Evolutionary conservation across 2,888 invertebrate genomes (phyloP), one percentile per base, ranked within the genome.

Genomic region (Brenthis ino): DNA sequence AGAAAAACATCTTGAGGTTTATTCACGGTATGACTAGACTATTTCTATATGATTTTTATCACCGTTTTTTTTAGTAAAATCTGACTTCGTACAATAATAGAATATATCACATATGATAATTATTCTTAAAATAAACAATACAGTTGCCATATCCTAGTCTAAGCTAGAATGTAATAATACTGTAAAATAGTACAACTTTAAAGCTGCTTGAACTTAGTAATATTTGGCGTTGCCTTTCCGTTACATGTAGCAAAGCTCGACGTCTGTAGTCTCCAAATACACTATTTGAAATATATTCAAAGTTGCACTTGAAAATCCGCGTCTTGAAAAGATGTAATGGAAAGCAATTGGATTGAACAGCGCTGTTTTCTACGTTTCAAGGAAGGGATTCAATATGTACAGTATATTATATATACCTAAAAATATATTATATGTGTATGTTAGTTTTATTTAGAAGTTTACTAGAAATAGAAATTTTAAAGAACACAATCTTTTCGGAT

Each of bases 261-360:
- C 66, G 57, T 66, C 50, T 54, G 48, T 48, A 63, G 57, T 65
- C 61, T 58, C 37, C 69, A 58, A 50, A 64, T 57, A 37, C 57
- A 66, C 48, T 64, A 50, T 57, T 24, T 20, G 54, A 63, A 69
- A 69, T 69, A 63, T 53, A 69, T 67, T 70, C 58, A 48, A 24
- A 24, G 50, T 28, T 43, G 56, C 58, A 66, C 69, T 57, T 43
- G 58, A 61, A 69, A 58, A 61, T 66, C 60, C 54, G 4, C 33
- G 55, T 20, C 67, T 61, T 61, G 55, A 61, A 67, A 56, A 60
- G 53, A n/a, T 67, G 65, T 65, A 64, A 69, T 67, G 61, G 57
- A 71, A 71, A 69, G 64, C 55, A 65, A 71, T 69, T 71, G 64
- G 64, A 71, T 71, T 56, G 43, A 64, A 54, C 60, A 43, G 58